phyloP scores from a whole-genome alignment of 2,797 vertebrate genomes.

The Periophthalmus magnuspinnatus region DNA sequence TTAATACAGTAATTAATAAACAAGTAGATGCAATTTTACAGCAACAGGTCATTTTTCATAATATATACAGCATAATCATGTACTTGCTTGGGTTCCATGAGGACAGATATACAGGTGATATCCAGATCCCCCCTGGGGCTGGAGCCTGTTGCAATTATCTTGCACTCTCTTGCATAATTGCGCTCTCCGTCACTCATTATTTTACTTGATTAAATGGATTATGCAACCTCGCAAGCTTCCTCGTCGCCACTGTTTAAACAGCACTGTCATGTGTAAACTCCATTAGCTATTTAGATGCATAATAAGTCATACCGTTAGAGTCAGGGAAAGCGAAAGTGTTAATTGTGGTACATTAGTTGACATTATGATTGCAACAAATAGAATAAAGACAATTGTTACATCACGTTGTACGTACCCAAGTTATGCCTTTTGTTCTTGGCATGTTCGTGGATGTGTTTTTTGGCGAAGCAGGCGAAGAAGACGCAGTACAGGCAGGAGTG shows the following conservation, averaged over 20 bases:
- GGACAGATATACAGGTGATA: conserved; percentile 42
- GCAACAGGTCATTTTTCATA: not conserved
- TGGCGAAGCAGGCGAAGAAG: conserved; percentile 97
- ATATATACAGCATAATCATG: not conserved
- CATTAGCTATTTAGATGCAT: not conserved
- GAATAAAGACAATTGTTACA: not conserved
- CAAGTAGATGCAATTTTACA: too few species aligned
- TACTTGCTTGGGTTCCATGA: conserved; percentile 15
- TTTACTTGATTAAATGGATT: conserved; percentile 10
- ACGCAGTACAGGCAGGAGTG: conserved; percentile 99
- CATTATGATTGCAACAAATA: not conserved
- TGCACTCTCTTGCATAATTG: conserved; percentile 43
- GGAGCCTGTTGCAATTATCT: conserved; percentile 34
- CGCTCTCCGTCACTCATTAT: not conserved
- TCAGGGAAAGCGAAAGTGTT: not conserved
- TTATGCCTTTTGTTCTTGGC: conserved; percentile 97
- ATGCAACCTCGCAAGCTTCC: not conserved
- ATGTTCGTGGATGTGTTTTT: conserved; percentile 98
- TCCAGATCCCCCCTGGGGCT: conserved; percentile 17
- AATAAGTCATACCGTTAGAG: not conserved
- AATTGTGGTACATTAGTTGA: not conserved
- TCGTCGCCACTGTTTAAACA: not conserved
- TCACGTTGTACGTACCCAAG: conserved; percentile 79
- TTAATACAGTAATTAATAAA: too few species aligned
- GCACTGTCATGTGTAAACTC: not conserved